Evolutionary conservation across 2,888 invertebrate genomes (phyloP), one percentile per base, ranked within the genome.

Genomic region (Epistrophe eligans): DNA sequence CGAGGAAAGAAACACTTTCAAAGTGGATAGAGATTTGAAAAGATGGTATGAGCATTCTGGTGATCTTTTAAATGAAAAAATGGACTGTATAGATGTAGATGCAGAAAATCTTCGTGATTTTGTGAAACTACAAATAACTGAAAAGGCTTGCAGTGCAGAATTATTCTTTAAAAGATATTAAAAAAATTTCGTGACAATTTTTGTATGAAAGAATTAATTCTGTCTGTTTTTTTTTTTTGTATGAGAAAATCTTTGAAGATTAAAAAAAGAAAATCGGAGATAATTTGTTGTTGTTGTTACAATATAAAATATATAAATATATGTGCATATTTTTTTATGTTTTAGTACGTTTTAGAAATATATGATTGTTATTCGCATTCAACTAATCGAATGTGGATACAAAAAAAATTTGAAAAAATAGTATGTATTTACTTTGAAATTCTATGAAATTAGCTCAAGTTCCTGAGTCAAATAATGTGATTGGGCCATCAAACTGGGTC

Each of bases 91-190:
- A 19, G 35, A 64, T 28, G 57, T 62, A 0, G 70, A 67, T 24
- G 24, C 40, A 19, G 32, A 50, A 13, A 28, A 72, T 43, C 19
- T n/a, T 4, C 80, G 52, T 4, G 66, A 60, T 24, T 72, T 71
- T 5, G 32, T 38, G n/a, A 76, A 77, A 2, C n/a, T 70, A 13
- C 35, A 28, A 24, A 81, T 85, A 24, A 52, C 82, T 10, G 64
- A 85, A 43, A 77, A 70, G 19, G 50, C 55, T 32, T 82, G 82
- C 48, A 60, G 28, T n/a, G 17, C 40, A 6, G 67, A 72, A 5
- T 13, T 43, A 11, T 87, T 87, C 40, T 87, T 83, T 57, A 79
- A 79, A 43, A 60, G 87, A 79, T 83, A 87, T 57, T 87, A 79
- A 70, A 28, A 45, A 17, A 11, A 32, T 43, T 62, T 24, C 17